Evolutionary conservation across 2,797 vertebrate genomes (phyloP), one percentile per base, ranked within the genome.

Genomic region (Anguilla pacifica): DNA sequence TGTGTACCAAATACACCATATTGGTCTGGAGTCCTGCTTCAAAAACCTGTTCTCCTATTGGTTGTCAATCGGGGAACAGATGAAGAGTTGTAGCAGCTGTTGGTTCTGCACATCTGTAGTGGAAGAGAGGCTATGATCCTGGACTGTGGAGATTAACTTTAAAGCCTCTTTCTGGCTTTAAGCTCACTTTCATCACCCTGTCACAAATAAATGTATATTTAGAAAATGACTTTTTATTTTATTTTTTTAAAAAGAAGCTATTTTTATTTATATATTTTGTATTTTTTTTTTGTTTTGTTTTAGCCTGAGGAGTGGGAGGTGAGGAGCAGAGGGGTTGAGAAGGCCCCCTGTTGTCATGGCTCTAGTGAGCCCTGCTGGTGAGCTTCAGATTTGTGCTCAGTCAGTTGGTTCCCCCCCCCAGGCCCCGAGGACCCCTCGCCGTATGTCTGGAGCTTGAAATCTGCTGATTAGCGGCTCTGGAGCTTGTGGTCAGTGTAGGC

Each of bases 81-180:
- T 67, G 31, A 70, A 1, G 35, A 89, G 67, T 88, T 83, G 81
- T 35, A 74, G 49, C 88, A 87, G 83, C 74, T 89, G 67, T 35
- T 81, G 77, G 53, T 39, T 39, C 55, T 77, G 28, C 85, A 64
- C 85, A 72, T 86, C 84, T 77, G 55, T 11, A 87, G 28, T 43
- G 67, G 85, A 67, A 92, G 87, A 87, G 77, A 89, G 92, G 87
- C 74, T 93, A 87, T 96, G 96, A 96, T 96, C 95, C 94, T 89
- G 90, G 89, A 87, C 93, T 92, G 93, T 88, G 87, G 85, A 88
- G 95, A 96, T 96, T 96, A 95, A 94, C 92, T 94, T 93, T 94
- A 95, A 96, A 96, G 93, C 95, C 28, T 94, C 93, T 96, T 95
- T 95, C 86, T 91, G 92, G 87, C 92, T 89, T 91, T 95, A 95